These are phyloP conservation scores for Pseudomyrmex pallidus DNA, from an alignment of 1,140 invertebrate genomes.

Conservation along the genomic window DNA sequence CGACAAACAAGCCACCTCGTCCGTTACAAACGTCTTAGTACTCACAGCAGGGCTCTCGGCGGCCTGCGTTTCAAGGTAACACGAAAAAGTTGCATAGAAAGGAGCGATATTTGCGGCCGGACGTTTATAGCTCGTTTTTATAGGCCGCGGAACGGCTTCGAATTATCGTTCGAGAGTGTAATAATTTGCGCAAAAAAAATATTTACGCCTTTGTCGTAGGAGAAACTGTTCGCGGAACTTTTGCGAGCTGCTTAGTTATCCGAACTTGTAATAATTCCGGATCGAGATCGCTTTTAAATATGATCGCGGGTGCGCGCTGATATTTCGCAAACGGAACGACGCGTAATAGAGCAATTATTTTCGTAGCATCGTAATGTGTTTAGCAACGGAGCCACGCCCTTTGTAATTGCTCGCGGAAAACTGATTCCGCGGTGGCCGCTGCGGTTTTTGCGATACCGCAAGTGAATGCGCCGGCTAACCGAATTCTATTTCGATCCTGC, in stretches of 20 bases:
- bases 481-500: conserved; percentile 28
- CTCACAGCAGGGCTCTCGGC: neutral
- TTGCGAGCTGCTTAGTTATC: conserved; percentile 20
- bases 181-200: conserved; percentile 68
- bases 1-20: conserved; percentile 55
- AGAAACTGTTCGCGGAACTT: conserved; percentile 60
- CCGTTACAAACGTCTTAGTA: conserved; percentile 62
- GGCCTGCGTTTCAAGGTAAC: conserved; percentile 61
- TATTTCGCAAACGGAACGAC: conserved; percentile 11
- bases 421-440: conserved; percentile 11
- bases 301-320: neutral
- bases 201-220: conserved; percentile 43
- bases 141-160: conserved; percentile 38
- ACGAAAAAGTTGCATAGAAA: conserved; percentile 71
- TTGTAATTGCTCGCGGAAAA: neutral
- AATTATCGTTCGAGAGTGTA: conserved; percentile 55
- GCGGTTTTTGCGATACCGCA: conserved; percentile 24
- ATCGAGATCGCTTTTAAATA: neutral
- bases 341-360: conserved; percentile 35
- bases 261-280: conserved; percentile 1
- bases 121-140: conserved; percentile 63
- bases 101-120: conserved; percentile 52
- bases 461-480: conserved; percentile 11
- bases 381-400: neutral
- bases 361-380: conserved; percentile 7